Conservation (phyloP, 2,888 invertebrate species). For the Drosophila formosana region DNA sequence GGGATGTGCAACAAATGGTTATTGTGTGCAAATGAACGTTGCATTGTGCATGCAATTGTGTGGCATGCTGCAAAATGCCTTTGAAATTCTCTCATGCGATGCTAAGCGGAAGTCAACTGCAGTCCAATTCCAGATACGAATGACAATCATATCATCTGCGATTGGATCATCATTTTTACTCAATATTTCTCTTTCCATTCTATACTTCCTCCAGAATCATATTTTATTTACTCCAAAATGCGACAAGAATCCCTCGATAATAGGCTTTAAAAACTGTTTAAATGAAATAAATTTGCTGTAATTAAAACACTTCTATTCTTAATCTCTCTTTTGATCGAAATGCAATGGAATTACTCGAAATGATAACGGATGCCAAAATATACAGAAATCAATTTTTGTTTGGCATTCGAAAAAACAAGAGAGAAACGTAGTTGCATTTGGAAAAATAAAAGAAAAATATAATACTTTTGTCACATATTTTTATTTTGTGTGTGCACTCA, state of each 20-base stretch:
- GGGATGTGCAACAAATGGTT: constrained; percentile 56
- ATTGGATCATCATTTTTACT: constrained; percentile 5
- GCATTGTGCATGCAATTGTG: constrained; percentile 55
- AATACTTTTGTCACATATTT: background rate
- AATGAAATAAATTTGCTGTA: background rate
- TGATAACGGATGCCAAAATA: background rate
- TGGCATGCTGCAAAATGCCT: constrained; percentile 22
- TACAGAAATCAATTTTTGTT: background rate
- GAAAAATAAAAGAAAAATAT: constrained; percentile 5
- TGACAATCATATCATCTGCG: constrained; percentile 28
- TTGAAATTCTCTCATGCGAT: constrained; percentile 24
- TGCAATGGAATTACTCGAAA: background rate
- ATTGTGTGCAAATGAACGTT: constrained; percentile 59
- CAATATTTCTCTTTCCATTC: background rate
- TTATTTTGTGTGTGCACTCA: constrained; percentile 13
- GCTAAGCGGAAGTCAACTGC: constrained; percentile 64
- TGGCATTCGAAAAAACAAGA: constrained; percentile 1
- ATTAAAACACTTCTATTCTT: background rate
- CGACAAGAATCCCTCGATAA: too few relatives aligned
- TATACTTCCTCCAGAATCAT: too few relatives aligned
- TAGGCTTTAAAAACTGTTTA: too few relatives aligned
- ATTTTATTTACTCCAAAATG: too few relatives aligned
- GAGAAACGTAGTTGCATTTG: constrained; percentile 21
- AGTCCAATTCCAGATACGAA: constrained; percentile 31
- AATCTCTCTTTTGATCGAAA: background rate